Evolutionary conservation across 2,113 vertebrate species (phyloP).

Genomic region (Malurus cyaneus): DNA sequence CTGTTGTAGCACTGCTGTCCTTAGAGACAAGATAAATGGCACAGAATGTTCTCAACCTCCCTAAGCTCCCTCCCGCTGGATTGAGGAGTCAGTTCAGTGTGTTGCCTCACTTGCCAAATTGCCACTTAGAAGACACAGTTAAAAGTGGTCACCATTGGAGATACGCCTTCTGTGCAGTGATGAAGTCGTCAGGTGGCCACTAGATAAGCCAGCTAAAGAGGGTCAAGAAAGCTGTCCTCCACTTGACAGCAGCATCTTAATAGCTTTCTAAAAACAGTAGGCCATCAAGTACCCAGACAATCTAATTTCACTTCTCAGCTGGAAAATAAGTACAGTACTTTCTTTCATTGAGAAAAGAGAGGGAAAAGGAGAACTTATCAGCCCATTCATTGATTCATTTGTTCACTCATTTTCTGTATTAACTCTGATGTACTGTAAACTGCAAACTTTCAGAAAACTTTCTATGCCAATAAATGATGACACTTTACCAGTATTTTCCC

Average conservation of each 20-base stretch:
- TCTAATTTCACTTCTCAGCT: conserved; percentile 69
- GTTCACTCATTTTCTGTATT: background rate
- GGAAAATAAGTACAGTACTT: conserved; percentile 57
- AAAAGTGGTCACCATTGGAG: background rate
- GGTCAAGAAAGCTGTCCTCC: conserved; percentile 57
- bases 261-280: conserved; percentile 66
- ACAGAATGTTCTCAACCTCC: background rate
- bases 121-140: conserved; percentile 20
- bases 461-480: background rate
- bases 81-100: background rate
- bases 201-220: conserved; percentile 59
- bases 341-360: conserved; percentile 49
- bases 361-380: background rate
- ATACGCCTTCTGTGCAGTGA: background rate
- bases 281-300: conserved; percentile 55
- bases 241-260: conserved; percentile 46
- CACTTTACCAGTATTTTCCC: background rate
- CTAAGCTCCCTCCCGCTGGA: accelerated
- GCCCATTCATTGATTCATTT: background rate
- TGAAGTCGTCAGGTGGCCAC: background rate
- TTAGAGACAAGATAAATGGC: background rate
- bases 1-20: background rate
- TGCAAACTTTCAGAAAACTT: background rate
- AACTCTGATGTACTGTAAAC: background rate
- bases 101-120: background rate